Conservation (phyloP, 2,888 invertebrate genomes). For the Stratiomys singularior region DNA sequence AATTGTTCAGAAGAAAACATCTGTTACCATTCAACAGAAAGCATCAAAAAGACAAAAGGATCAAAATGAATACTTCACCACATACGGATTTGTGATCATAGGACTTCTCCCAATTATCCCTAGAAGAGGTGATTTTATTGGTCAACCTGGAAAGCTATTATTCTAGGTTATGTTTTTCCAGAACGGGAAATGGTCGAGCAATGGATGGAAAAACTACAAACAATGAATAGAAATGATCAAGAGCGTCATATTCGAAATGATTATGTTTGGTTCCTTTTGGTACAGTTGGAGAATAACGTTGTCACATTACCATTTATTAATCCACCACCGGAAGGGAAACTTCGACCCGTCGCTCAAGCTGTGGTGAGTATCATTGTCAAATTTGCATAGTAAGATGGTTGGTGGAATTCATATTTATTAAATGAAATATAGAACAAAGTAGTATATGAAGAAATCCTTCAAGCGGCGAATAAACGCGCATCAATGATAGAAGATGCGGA, state of each 20-base stretch:
- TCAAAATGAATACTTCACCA: slow-evolving; percentile 47
- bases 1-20: not conserved
- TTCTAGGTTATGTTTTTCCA: slow-evolving; percentile 23
- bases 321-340: slow-evolving; percentile 42
- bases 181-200: slow-evolving; percentile 41
- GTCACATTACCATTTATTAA: slow-evolving; percentile 51
- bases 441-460: slow-evolving; percentile 49
- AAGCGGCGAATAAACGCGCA: slow-evolving; percentile 50
- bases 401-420: slow-evolving; percentile 8
- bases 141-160: no score
- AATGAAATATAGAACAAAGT: slow-evolving; percentile 45
- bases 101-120: slow-evolving; percentile 48
- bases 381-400: not conserved
- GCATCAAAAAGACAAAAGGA: slow-evolving; percentile 25
- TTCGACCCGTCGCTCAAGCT: slow-evolving; percentile 45
- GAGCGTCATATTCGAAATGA: slow-evolving; percentile 51
- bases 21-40: not conserved
- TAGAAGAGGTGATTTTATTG: slow-evolving; percentile 37
- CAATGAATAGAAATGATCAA: slow-evolving; percentile 28
- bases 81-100: slow-evolving; percentile 38
- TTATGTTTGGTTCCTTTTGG: slow-evolving; percentile 52
- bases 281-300: slow-evolving; percentile 51
- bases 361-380: slow-evolving; percentile 34
- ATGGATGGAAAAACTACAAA: slow-evolving; percentile 49
- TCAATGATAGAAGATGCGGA: slow-evolving; percentile 30